phyloP scores from a whole-genome alignment of 1,140 invertebrate genomes.

The Leptoteleia sp. region DNA sequence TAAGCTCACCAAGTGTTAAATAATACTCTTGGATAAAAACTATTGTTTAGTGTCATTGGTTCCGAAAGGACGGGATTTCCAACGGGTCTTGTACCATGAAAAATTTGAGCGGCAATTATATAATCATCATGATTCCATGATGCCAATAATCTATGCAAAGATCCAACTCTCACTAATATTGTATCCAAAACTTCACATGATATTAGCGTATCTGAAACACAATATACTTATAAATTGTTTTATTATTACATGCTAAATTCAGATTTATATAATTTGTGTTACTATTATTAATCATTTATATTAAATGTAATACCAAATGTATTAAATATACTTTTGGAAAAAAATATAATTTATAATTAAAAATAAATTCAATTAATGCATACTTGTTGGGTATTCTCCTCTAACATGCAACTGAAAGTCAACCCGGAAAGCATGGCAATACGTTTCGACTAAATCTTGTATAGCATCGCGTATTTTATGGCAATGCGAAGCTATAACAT shows the following conservation, averaged over 20 bases:
- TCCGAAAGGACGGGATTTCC: conserved; percentile 86
- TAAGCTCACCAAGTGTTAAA: conserved; percentile 90
- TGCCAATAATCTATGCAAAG: conserved; percentile 89
- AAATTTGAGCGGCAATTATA: conserved; percentile 90
- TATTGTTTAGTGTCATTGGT: conserved; percentile 84
- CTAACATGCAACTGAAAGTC: conserved; percentile 85
- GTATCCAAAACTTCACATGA: conserved; percentile 88
- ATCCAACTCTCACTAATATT: conserved; percentile 90
- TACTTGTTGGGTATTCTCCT: conserved; percentile 78
- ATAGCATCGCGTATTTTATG: conserved; percentile 87
- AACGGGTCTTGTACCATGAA: conserved; percentile 91
- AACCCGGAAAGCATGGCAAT: conserved; percentile 91
- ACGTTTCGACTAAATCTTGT: conserved; percentile 89
- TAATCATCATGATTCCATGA: conserved; percentile 93
- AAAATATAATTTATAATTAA: too few relatives aligned
- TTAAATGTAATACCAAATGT: too few relatives aligned
- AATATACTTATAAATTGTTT: too few relatives aligned
- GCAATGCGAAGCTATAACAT: conserved; percentile 84
- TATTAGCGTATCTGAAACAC: conserved; percentile 83
- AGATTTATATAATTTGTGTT: too few relatives aligned
- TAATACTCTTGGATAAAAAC: conserved; percentile 89
- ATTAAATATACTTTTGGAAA: too few relatives aligned
- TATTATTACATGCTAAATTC: too few relatives aligned
- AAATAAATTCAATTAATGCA: conserved; percentile 15
- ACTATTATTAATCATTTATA: too few relatives aligned